A percentile compares a stretch with the other conserved stretches of the same genome.
Conservation (phyloP, 2,113 vertebrate species). For the Micronycteris hirsuta region DNA sequence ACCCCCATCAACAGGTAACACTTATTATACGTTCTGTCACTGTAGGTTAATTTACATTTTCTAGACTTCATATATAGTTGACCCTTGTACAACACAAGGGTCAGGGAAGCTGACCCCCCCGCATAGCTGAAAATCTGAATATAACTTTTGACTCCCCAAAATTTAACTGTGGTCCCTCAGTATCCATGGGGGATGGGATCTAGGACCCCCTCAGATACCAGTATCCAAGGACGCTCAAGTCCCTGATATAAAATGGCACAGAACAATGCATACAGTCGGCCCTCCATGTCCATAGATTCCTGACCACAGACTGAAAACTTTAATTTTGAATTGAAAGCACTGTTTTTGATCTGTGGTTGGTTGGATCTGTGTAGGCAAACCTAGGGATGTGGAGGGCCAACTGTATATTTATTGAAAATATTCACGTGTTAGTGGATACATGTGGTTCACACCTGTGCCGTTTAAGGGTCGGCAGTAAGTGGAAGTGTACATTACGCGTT, state of each 20-base stretch:
- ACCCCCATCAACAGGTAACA: neutral
- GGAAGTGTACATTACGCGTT: neutral
- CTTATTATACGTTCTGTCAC: neutral
- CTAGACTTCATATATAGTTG: neutral
- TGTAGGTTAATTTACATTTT: neutral
- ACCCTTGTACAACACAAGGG: neutral
- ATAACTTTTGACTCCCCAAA: neutral
- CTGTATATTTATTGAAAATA: no score
- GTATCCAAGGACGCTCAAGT: neutral
- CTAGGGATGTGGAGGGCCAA: no score
- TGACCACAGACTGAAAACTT: neutral
- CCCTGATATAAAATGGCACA: neutral
- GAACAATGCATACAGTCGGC: neutral
- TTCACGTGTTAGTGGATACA: neutral
- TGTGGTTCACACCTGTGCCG: neutral
- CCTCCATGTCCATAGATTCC: neutral
- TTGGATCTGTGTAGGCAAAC: no score
- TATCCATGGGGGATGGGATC: neutral
- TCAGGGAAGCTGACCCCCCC: neutral
- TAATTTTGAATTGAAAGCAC: neutral
- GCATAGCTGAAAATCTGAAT: neutral
- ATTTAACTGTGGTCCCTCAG: neutral
- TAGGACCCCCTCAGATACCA: neutral
- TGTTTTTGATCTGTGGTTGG: neutral
- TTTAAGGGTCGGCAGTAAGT: neutral